These are phyloP conservation scores for Fistularia commersonii DNA, from an alignment of 2,797 vertebrate species.

Conservation along the genomic window DNA sequence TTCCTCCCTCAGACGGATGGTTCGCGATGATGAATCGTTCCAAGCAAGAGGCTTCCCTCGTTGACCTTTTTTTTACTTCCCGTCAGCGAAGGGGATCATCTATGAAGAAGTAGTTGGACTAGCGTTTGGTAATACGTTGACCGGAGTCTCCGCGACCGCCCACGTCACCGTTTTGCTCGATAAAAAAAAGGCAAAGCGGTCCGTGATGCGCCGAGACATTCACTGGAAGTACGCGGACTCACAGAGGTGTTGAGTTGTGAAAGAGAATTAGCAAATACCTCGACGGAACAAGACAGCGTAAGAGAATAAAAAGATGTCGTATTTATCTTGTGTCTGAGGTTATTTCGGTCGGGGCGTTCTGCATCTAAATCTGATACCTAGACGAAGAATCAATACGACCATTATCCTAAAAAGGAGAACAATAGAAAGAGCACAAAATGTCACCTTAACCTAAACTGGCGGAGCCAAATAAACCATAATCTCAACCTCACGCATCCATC, in stretches of 20 bases:
- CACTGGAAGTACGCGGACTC: slow-evolving; percentile 7
- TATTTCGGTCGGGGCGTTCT: slow-evolving; percentile 13
- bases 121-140: too few species aligned
- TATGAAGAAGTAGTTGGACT: too few species aligned
- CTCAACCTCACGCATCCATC: slow-evolving; percentile 42
- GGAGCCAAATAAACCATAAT: slow-evolving; percentile 44
- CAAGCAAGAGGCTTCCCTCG: too few species aligned
- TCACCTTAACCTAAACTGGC: slow-evolving; percentile 35
- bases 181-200: slow-evolving; percentile 38
- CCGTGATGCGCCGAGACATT: slow-evolving; percentile 7
- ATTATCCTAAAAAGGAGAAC: slow-evolving; percentile 37
- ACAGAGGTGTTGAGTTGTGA: background rate
- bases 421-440: slow-evolving; percentile 35
- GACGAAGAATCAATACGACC: slow-evolving; percentile 18
- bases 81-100: too few species aligned
- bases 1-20: too few species aligned
- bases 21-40: too few species aligned
- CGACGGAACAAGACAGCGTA: background rate
- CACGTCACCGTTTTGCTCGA: too few species aligned
- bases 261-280: slow-evolving; percentile 2
- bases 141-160: too few species aligned
- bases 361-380: slow-evolving; percentile 9
- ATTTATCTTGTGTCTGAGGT: slow-evolving; percentile 4
- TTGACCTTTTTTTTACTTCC: too few species aligned
- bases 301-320: background rate